phyloP scores from a whole-genome alignment of 2,888 invertebrate species.

The Blomia tropicalis region DNA sequence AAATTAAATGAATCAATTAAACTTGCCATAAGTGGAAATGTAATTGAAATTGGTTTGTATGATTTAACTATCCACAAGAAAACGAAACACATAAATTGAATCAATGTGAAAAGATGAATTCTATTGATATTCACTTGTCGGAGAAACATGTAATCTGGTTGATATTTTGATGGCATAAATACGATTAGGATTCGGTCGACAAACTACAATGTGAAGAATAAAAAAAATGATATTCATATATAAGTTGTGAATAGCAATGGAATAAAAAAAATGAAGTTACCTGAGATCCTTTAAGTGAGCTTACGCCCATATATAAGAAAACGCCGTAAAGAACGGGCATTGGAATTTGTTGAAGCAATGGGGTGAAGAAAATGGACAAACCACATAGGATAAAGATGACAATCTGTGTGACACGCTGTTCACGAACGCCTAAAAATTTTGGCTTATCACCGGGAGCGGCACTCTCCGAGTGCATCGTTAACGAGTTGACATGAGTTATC shows the following conservation, averaged over 20 bases:
- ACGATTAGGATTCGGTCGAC: slow-evolving; percentile 85
- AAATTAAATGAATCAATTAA: slow-evolving; percentile 25
- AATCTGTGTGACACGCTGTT: slow-evolving; percentile 80
- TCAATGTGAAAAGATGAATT: slow-evolving; percentile 76
- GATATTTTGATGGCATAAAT: slow-evolving; percentile 96
- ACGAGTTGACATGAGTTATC: slow-evolving; percentile 88
- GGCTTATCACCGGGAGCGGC: slow-evolving; percentile 95
- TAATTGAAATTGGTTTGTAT: slow-evolving; percentile 75
- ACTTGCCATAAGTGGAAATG: slow-evolving; percentile 77
- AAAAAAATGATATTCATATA: not conserved
- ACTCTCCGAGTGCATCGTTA: slow-evolving; percentile 85
- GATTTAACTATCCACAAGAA: slow-evolving; percentile 84
- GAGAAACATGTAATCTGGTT: slow-evolving; percentile 91
- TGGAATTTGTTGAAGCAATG: slow-evolving; percentile 62
- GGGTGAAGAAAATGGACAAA: slow-evolving; percentile 74
- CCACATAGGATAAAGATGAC: slow-evolving; percentile 85
- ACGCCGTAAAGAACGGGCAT: slow-evolving; percentile 97
- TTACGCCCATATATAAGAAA: slow-evolving; percentile 93
- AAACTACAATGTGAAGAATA: too few species aligned
- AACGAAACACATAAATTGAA: slow-evolving; percentile 69
- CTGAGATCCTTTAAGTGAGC: slow-evolving; percentile 71
- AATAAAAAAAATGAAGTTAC: slow-evolving; percentile 30
- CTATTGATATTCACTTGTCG: slow-evolving; percentile 83
- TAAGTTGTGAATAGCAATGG: not conserved
- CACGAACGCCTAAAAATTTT: slow-evolving; percentile 81